These are phyloP conservation scores for Tuta absoluta DNA, from an alignment of 2,888 invertebrate genomes.

Conservation along the genomic window DNA sequence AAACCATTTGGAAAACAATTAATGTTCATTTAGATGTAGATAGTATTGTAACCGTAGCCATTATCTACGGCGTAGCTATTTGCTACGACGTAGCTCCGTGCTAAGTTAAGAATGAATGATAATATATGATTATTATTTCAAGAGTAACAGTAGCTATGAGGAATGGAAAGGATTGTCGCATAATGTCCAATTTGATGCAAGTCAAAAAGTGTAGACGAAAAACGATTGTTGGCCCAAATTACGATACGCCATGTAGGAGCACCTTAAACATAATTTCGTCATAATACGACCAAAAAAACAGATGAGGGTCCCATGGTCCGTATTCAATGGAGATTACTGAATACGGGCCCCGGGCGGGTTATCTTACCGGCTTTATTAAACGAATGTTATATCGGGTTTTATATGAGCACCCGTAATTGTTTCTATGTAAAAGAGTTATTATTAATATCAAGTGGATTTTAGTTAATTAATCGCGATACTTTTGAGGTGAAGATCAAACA, in stretches of 20 bases:
- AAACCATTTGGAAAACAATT: too few species aligned
- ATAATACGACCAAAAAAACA: conserved; percentile 35
- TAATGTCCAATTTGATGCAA: too few species aligned
- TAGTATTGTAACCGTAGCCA: background rate
- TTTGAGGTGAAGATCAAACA: too few species aligned
- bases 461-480: too few species aligned
- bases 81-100: background rate
- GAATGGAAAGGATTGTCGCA: too few species aligned
- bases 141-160: background rate
- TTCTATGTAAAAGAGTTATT: background rate
- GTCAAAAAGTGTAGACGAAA: too few species aligned
- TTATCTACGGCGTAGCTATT: background rate
- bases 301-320: conserved; percentile 34
- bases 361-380: conserved; percentile 46
- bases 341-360: conserved; percentile 41
- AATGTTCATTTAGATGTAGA: too few species aligned
- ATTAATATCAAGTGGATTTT: background rate
- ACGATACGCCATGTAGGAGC: too few species aligned
- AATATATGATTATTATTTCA: too few species aligned
- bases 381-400: conserved; percentile 24
- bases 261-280: conserved; percentile 35
- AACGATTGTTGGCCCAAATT: too few species aligned
- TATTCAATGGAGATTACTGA: conserved; percentile 51
- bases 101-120: background rate
- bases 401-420: conserved; percentile 4